Evolutionary conservation across 2,888 invertebrate genomes (phyloP).

Genomic region (Xestia c-nigrum): DNA sequence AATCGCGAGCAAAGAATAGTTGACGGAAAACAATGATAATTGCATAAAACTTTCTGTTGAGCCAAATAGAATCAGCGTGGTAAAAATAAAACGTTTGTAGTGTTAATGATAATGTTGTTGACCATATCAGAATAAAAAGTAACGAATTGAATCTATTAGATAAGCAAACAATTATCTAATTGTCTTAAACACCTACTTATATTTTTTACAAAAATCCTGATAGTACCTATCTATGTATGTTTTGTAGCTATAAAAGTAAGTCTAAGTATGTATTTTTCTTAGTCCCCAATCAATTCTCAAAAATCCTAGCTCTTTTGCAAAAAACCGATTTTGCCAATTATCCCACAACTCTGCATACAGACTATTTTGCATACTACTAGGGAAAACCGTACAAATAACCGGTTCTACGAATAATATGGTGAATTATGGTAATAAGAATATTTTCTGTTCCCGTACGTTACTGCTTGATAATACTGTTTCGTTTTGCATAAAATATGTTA

Average conservation of each 20-base stretch:
- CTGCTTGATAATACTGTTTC: slow-evolving; percentile 47
- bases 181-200: not conserved
- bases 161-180: not conserved
- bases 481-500: slow-evolving; percentile 60
- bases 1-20: no score
- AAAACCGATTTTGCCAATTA: not conserved
- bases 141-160: no score
- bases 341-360: not conserved
- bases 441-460: slow-evolving; percentile 50
- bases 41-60: no score
- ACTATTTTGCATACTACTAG: slow-evolving; percentile 59
- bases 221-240: no score
- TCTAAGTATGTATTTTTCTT: not conserved
- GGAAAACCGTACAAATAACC: slow-evolving; percentile 52
- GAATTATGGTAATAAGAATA: slow-evolving; percentile 58
- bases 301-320: not conserved
- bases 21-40: no score
- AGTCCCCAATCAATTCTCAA: not conserved
- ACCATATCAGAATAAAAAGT: no score
- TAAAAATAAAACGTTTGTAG: no score
- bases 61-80: not conserved
- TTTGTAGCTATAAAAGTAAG: no score
- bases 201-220: not conserved
- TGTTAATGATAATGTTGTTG: no score
- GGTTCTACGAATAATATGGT: slow-evolving; percentile 49